These are phyloP conservation scores for Podarcis raffonei DNA, from an alignment of 2,113 vertebrate genomes.

Conservation along the genomic window DNA sequence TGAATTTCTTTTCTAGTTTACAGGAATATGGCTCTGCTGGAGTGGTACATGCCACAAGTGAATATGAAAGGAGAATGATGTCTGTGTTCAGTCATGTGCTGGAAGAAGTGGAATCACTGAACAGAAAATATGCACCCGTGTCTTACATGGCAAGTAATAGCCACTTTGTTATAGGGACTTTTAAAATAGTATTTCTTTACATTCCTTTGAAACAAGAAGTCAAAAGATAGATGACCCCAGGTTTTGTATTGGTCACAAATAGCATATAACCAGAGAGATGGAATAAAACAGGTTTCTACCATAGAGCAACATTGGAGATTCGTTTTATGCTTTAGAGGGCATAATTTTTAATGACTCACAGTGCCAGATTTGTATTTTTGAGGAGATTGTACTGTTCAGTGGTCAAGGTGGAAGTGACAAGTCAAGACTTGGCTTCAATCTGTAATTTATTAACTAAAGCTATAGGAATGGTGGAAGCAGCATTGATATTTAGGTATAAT, in stretches of 20 bases:
- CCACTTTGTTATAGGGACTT: constrained; percentile 1
- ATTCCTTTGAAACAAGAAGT: neutral
- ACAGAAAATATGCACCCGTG: constrained; percentile 92
- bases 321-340: neutral
- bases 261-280: neutral
- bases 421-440: neutral
- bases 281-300: neutral
- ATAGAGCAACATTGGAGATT: neutral
- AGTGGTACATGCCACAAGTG: constrained; percentile 86
- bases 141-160: constrained; percentile 89
- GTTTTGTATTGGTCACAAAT: neutral
- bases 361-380: neutral
- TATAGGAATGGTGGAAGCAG: neutral
- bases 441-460: neutral
- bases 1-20: constrained; percentile 77
- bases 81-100: constrained; percentile 91
- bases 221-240: neutral
- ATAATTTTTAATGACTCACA: neutral
- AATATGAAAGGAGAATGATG: constrained; percentile 94
- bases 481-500: neutral
- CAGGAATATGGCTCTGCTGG: constrained; percentile 88
- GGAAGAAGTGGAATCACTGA: constrained; percentile 92
- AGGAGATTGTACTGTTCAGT: neutral
- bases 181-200: neutral
- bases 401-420: neutral